phyloP scores from a whole-genome alignment of 2,113 vertebrate genomes.

The Lonchura striata region DNA sequence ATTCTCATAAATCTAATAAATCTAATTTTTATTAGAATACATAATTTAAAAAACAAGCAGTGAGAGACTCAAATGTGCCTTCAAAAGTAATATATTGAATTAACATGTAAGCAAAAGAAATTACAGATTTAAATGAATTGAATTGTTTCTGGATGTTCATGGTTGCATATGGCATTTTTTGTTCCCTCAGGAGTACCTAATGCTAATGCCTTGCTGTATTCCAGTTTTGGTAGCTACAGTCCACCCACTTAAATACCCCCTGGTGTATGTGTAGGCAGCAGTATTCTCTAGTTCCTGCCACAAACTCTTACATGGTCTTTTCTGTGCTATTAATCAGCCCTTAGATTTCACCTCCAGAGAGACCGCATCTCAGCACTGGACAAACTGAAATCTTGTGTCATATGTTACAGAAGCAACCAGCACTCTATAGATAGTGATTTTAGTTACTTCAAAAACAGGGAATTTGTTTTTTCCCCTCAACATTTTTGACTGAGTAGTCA shows the following conservation, averaged over 20 bases:
- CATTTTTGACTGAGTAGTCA: not conserved
- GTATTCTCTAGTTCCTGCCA: slow-evolving; percentile 16
- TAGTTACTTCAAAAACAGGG: not conserved
- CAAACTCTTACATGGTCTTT: not conserved
- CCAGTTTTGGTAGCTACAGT: slow-evolving; percentile 29
- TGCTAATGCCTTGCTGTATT: not conserved
- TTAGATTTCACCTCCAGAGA: not conserved
- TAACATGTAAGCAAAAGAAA: not conserved
- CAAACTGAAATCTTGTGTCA: not conserved
- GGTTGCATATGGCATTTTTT: not conserved
- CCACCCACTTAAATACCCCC: slow-evolving; percentile 31
- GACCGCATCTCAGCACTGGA: not conserved
- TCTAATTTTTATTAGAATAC: not conserved
- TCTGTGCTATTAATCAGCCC: slow-evolving; percentile 16
- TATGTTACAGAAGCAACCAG: not conserved
- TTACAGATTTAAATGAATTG: not conserved
- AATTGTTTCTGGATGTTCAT: not conserved
- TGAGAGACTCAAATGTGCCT: not conserved
- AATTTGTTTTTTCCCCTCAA: not conserved
- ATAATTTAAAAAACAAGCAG: not conserved
- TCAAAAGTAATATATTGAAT: not conserved
- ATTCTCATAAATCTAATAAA: not conserved
- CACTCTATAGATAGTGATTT: not conserved
- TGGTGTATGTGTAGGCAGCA: not conserved
- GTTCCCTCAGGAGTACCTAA: not conserved